Evolutionary conservation across 2,797 vertebrate species (phyloP).

Genomic region (Peromyscus aztecus): DNA sequence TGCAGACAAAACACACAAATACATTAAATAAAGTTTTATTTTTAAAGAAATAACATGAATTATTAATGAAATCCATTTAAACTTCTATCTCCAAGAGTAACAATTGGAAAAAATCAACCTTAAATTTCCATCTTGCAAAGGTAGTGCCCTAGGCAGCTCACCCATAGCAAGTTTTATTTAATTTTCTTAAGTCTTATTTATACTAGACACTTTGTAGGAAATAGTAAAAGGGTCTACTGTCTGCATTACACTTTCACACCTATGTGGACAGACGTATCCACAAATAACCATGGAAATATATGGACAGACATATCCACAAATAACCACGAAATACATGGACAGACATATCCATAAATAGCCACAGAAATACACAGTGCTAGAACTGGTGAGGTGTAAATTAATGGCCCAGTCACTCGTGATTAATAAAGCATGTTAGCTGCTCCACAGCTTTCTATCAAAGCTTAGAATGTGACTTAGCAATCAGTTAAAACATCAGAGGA

Average conservation of each 20-base stretch:
- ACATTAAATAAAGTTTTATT: background rate
- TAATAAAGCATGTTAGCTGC: background rate
- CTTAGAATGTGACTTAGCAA: background rate
- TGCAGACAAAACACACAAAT: background rate
- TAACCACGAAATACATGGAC: background rate
- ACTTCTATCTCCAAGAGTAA: background rate
- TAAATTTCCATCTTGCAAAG: constrained; percentile 39
- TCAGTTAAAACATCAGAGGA: constrained; percentile 15
- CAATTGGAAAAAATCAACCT: background rate
- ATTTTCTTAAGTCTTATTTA: constrained; percentile 34
- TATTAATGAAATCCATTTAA: constrained; percentile 9
- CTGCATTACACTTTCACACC: background rate
- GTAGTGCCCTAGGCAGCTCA: background rate
- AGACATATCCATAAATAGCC: background rate
- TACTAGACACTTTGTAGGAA: constrained; percentile 21
- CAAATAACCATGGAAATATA: background rate
- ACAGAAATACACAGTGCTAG: background rate
- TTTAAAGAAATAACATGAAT: background rate
- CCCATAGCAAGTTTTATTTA: background rate
- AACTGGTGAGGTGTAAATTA: background rate
- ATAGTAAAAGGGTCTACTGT: background rate
- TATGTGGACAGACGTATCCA: background rate
- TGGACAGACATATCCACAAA: background rate
- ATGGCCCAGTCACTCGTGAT: background rate
- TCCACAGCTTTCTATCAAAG: background rate